Base-by-base conservation (phyloP, 2,888 invertebrate genomes). In the Brachyptera putata region DNA sequence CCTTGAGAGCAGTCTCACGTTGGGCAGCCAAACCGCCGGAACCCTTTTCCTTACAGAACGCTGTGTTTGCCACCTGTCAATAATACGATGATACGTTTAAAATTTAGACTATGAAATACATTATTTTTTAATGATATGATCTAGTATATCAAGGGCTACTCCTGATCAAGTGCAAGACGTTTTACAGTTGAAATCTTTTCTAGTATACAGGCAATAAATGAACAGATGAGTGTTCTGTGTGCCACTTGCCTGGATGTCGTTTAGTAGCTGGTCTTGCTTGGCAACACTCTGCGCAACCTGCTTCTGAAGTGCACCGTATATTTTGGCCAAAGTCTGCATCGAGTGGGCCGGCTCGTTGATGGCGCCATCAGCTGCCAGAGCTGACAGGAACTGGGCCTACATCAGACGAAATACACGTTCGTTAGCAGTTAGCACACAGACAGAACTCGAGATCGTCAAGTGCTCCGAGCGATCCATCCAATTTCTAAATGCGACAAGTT, bases 1-100 rank as follows among this genome's bases (percentile, higher is more conserved):
- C 87, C 72, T 89, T 87, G 73, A 96, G 83, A 71, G 90, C 84
- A 16, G 80, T 78, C 72, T 95, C 95, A 48, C 95, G 82, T 34
- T 79, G 77, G 25, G 80, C 78, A 57, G 81, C 79, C 61, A 82
- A 80, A 55, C 79, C 84, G 25, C 87, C 86, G 49, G 82, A 81
- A 4, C 24, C 22, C 65, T 78, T 78, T 69, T 87, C 85, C 57
- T 80, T 76, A 64, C 78, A 75, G 71, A 87, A 84, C 66, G 80
- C 78, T 41, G 77, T 76, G 74, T 87, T 85, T 26, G 77, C 75
- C 48, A 69, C 70, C 79, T 81, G 74, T 61, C n/a, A n/a, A n/a
- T n/a, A n/a, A n/a, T n/a, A n/a, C n/a, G n/a, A n/a, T n/a, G n/a
- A n/a, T n/a, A n/a, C n/a, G n/a, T n/a, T n/a, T n/a, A n/a, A n/a